phyloP scores from a whole-genome alignment of 2,888 invertebrate species.

The Calameuta filiformis region DNA sequence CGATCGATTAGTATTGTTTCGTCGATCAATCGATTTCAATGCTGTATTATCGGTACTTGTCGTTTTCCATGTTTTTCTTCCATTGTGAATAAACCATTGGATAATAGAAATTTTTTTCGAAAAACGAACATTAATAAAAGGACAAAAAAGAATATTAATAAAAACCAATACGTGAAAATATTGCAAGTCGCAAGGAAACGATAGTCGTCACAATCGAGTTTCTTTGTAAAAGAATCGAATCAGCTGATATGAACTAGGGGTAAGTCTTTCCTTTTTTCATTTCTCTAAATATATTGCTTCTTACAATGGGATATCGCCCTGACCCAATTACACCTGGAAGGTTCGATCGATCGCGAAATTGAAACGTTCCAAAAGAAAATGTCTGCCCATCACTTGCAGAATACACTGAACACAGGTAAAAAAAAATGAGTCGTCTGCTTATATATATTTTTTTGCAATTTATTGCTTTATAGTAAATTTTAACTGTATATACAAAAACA shows the following conservation, averaged over 20 bases:
- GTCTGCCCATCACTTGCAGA: background rate
- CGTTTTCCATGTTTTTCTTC: background rate
- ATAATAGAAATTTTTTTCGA: background rate
- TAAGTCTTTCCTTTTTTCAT: background rate
- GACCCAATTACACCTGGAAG: background rate
- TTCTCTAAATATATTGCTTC: background rate
- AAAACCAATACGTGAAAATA: background rate
- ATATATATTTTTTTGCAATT: background rate
- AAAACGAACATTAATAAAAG: background rate
- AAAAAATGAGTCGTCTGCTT: background rate
- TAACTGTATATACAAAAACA: background rate
- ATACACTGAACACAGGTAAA: background rate
- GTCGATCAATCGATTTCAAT: too few species aligned
- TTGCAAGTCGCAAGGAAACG: background rate
- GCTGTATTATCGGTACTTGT: background rate
- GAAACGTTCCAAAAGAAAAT: background rate
- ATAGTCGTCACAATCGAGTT: background rate
- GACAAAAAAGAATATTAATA: too few species aligned
- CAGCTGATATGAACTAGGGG: background rate
- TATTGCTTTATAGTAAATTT: background rate
- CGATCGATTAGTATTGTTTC: background rate
- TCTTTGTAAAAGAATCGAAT: background rate
- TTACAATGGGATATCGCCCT: background rate
- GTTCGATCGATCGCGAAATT: background rate
- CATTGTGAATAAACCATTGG: background rate